phyloP scores from a whole-genome alignment of 2,113 vertebrate genomes.

The Morone chrysops region DNA sequence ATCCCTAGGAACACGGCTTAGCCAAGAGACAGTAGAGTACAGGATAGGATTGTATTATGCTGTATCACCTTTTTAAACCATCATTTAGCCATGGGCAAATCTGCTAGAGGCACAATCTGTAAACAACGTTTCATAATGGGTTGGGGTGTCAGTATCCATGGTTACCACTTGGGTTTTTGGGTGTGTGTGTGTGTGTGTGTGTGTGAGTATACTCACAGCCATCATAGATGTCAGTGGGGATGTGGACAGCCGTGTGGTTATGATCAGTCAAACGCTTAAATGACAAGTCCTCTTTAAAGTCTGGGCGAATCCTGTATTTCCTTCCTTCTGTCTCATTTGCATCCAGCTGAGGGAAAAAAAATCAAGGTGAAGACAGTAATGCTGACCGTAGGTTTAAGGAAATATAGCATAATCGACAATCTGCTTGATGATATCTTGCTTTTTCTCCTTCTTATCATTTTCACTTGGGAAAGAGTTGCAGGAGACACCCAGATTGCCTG shows the following conservation, averaged over 20 bases:
- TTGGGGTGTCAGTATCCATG: constrained; percentile 68
- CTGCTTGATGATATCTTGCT: constrained; percentile 28
- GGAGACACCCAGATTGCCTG: constrained; percentile 36
- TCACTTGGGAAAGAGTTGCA: constrained; percentile 31
- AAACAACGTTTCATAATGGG: constrained; percentile 65
- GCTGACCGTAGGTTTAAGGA: constrained; percentile 23
- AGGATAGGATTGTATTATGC: constrained; percentile 32
- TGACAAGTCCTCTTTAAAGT: constrained; percentile 92
- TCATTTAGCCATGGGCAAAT: constrained; percentile 56
- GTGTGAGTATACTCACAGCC: constrained; percentile 91
- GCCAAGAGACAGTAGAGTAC: background rate
- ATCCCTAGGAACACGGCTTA: constrained; percentile 38
- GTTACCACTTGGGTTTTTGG: constrained; percentile 41
- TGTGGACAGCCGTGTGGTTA: constrained; percentile 96
- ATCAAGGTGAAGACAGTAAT: constrained; percentile 28
- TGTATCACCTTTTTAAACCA: constrained; percentile 20
- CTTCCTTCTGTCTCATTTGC: constrained; percentile 92
- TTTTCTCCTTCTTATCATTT: constrained; percentile 34
- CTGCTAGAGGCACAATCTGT: constrained; percentile 48
- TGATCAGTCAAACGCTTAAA: constrained; percentile 93
- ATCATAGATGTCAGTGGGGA: constrained; percentile 98
- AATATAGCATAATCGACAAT: constrained; percentile 4
- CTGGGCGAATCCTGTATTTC: constrained; percentile 89
- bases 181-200: background rate
- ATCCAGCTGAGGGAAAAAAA: constrained; percentile 84